Conservation (phyloP, 2,797 vertebrate genomes). For the Selene dorsalis region DNA sequence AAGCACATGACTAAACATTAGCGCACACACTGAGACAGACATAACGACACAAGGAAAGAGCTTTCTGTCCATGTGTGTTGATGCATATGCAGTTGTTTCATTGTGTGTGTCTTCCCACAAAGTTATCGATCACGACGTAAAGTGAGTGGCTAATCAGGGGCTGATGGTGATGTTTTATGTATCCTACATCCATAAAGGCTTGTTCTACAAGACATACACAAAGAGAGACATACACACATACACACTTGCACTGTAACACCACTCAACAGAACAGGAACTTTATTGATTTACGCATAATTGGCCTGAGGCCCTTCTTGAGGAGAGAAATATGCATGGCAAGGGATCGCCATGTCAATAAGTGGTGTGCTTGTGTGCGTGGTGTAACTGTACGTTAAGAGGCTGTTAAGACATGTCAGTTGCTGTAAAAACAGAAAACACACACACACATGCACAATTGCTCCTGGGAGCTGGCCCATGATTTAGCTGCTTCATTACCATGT, state of each 20-base stretch:
- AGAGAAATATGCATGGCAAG: conserved; percentile 95
- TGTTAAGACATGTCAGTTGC: conserved; percentile 77
- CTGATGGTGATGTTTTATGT: conserved; percentile 89
- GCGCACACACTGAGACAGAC: conserved; percentile 61
- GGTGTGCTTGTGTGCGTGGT: conserved; percentile 71
- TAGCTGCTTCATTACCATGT: conserved; percentile 84
- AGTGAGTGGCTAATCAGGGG: conserved; percentile 85
- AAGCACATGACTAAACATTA: conserved; percentile 78
- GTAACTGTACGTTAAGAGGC: conserved; percentile 80
- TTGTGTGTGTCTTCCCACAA: conserved; percentile 70
- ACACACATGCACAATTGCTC: conserved; percentile 81
- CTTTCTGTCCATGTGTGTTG: conserved; percentile 65
- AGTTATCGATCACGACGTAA: conserved; percentile 80
- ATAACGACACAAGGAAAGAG: conserved; percentile 56
- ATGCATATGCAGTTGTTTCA: conserved; percentile 74
- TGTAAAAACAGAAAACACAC: conserved; percentile 80
- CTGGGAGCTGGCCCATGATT: conserved; percentile 79
- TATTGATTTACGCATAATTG: conserved; percentile 99
- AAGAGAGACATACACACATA: conserved; percentile 60
- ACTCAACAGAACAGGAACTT: conserved; percentile 90
- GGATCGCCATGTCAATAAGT: conserved; percentile 81
- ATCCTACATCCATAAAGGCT: conserved; percentile 88
- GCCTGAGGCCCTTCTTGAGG: conserved; percentile 90
- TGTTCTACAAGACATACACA: conserved; percentile 83
- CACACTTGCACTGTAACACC: conserved; percentile 77